Conservation (phyloP, 2,113 vertebrate species). For the Aspidoscelis tigris region DNA sequence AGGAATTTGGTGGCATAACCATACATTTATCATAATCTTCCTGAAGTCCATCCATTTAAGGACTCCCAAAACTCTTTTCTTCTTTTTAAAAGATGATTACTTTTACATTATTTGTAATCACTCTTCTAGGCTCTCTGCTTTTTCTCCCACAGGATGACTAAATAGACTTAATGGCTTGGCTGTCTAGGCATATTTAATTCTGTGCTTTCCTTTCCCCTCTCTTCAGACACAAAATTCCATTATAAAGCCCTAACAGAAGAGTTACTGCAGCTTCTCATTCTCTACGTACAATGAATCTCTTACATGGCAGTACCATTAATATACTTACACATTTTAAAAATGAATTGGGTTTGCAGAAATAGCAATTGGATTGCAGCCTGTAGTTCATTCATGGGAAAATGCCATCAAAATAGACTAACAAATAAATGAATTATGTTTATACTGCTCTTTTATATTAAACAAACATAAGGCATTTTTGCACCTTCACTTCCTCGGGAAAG, state of each 20-base stretch:
- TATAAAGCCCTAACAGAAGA: slow-evolving; percentile 3
- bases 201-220: background rate
- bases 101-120: slow-evolving; percentile 59
- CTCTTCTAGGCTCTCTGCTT: slow-evolving; percentile 40
- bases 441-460: no score
- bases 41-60: slow-evolving; percentile 22
- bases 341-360: background rate
- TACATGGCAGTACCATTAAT: background rate
- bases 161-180: slow-evolving; percentile 26
- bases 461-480: no score
- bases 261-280: background rate
- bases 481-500: no score
- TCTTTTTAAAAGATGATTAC: slow-evolving; percentile 53
- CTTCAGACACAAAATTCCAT: background rate
- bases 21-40: background rate
- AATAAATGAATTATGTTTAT: no score
- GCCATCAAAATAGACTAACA: background rate
- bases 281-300: background rate
- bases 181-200: slow-evolving; percentile 37
- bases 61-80: slow-evolving; percentile 30
- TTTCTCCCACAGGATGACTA: slow-evolving; percentile 36
- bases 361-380: background rate
- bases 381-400: background rate
- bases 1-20: background rate
- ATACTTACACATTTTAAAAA: background rate